phyloP scores from a whole-genome alignment of 2,888 invertebrate species.

The Thumatha senex region DNA sequence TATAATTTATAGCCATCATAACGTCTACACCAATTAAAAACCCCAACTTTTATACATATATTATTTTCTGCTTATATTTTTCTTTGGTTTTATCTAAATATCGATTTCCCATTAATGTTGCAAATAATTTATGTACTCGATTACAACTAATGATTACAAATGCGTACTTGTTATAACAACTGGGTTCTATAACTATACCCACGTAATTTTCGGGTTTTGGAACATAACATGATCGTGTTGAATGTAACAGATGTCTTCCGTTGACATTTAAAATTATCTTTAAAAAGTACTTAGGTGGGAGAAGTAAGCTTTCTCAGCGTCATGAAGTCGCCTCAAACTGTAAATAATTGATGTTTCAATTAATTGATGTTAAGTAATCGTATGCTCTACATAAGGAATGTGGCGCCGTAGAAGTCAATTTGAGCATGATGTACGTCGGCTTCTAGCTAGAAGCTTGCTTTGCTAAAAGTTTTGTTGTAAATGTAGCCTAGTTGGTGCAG shows the following conservation, averaged over 20 bases:
- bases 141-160: constrained; percentile 16
- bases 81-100: constrained; percentile 25
- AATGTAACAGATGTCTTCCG: constrained; percentile 12
- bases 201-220: constrained; percentile 12
- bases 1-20: constrained; percentile 22
- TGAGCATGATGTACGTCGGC: too few relatives aligned
- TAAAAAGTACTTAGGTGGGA: background rate
- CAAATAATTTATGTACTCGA: constrained; percentile 19
- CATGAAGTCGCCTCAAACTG: background rate
- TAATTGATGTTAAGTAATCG: too few relatives aligned
- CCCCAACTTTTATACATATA: constrained; percentile 14
- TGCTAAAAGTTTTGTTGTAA: too few relatives aligned
- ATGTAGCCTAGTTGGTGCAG: too few relatives aligned
- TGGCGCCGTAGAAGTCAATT: too few relatives aligned
- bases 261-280: constrained; percentile 1
- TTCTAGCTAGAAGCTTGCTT: too few relatives aligned
- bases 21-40: constrained; percentile 25
- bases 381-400: too few relatives aligned
- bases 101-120: constrained; percentile 29
- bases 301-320: background rate
- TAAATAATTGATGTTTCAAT: too few relatives aligned
- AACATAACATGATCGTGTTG: constrained; percentile 1
- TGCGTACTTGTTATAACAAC: constrained; percentile 2
- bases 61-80: constrained; percentile 22
- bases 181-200: background rate